phyloP scores from a whole-genome alignment of 2,888 invertebrate genomes.

The Tortricodes alternella region DNA sequence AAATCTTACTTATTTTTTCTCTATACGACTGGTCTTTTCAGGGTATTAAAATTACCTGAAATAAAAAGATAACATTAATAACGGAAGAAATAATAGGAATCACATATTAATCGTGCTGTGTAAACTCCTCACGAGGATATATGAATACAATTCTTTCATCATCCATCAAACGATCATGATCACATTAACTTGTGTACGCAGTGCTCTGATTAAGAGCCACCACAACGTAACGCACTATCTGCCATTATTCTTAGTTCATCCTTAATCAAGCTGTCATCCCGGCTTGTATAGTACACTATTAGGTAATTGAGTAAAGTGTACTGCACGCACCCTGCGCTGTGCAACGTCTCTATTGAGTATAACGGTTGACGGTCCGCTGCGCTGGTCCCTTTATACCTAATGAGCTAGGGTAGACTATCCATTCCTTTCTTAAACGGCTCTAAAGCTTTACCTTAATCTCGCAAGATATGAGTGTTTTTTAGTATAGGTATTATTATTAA shows the following conservation, averaged over 20 bases:
- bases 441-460: too few relatives aligned
- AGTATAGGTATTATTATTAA: too few relatives aligned
- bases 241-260: constrained; percentile 20
- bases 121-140: neutral
- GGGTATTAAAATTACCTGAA: neutral
- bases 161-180: neutral
- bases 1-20: neutral
- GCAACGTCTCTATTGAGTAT: constrained; percentile 16
- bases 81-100: neutral
- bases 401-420: too few relatives aligned
- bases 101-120: neutral
- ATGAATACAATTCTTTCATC: neutral
- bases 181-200: neutral
- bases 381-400: too few relatives aligned
- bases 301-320: constrained; percentile 26
- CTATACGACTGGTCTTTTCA: neutral
- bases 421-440: too few relatives aligned
- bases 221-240: neutral
- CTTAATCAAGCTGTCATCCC: constrained; percentile 25
- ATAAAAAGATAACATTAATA: neutral
- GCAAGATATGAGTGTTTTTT: too few relatives aligned
- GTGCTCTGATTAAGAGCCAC: neutral
- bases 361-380: neutral
- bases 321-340: constrained; percentile 12
- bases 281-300: constrained; percentile 14